Evolutionary conservation across 2,113 vertebrate genomes (phyloP), one percentile per base, ranked within the genome.

Genomic region (Oreochromis spilurus): DNA sequence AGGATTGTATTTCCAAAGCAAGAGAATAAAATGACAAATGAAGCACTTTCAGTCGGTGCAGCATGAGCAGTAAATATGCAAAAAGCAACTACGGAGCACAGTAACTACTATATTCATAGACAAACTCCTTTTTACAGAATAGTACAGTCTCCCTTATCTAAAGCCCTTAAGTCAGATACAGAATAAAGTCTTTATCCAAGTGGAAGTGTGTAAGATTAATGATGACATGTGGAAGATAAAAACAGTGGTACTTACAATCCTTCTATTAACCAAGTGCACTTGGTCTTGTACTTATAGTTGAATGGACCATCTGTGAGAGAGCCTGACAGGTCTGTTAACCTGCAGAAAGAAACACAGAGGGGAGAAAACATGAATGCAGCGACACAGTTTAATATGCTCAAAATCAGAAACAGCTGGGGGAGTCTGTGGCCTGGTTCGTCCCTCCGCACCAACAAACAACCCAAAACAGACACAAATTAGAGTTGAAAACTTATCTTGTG

Each of bases 221-320:
- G 53, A 53, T 36, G 55, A 72, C 1, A 53, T 7, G 14, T 1
- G 34, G 16, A 38, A 17, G 50, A 79, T n/a, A 45, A 83, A 83
- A 77, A 24, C 6, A 26, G 1, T 34, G 24, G 84, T 96, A 99
- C 98, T 99, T 97, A 99, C 98, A 97, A 98, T 96, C 98, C 98
- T 95, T 99, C 98, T 92, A 99, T 98, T 85, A 99, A 96, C 98
- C 98, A 99, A 77, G 98, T 99, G 93, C 98, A 99, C 91, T 99
- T 99, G 79, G 98, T 99, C 96, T 99, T 99, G 94, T 98, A 98
- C 92, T 99, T 99, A 82, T 99, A 99, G 96, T 99, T 99, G 90
- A 98, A 98, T 84, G 98, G 98, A 89, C 98, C 98, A 86, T 99
- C 98, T 91, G 98, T 99, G 96, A 99, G 97, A 57, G 96, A 98